Evolutionary conservation across 2,113 vertebrate species (phyloP).

Genomic region (Geothlypis trichas): DNA sequence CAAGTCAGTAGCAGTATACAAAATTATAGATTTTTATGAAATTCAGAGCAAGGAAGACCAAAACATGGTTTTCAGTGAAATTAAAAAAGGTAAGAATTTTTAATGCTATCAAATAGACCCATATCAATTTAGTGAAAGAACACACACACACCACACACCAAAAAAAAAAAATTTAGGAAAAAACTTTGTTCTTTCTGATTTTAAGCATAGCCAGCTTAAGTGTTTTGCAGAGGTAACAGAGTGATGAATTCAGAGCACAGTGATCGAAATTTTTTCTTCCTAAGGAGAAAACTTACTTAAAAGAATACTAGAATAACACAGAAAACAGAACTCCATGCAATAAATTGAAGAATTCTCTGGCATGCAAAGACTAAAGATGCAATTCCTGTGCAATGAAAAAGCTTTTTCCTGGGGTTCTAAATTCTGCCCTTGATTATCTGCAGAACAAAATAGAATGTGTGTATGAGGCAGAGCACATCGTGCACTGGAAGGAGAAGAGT

Average conservation of each 20-base stretch:
- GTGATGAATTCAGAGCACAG: slow-evolving; percentile 48
- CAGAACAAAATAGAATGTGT: slow-evolving; percentile 58
- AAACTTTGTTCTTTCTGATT: not conserved
- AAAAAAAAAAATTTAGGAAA: not conserved
- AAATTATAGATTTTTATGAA: slow-evolving; percentile 23
- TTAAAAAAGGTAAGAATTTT: not conserved
- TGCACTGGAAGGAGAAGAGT: not conserved
- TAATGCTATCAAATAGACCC: slow-evolving; percentile 27
- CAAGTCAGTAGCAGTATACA: not conserved
- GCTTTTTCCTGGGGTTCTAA: slow-evolving; percentile 65
- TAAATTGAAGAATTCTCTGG: slow-evolving; percentile 70
- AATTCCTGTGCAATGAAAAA: slow-evolving; percentile 67
- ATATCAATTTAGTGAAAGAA: not conserved
- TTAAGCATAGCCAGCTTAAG: slow-evolving; percentile 10
- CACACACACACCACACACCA: not conserved
- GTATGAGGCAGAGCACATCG: slow-evolving; percentile 6
- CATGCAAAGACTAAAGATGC: slow-evolving; percentile 69
- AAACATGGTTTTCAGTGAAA: not conserved
- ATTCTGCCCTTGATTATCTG: slow-evolving; percentile 74
- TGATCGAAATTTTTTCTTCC: slow-evolving; percentile 64
- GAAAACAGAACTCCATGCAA: slow-evolving; percentile 58
- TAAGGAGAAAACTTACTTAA: slow-evolving; percentile 45
- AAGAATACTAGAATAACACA: slow-evolving; percentile 64
- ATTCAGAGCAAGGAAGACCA: not conserved
- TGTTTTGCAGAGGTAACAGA: slow-evolving; percentile 46